These are phyloP conservation scores for Megatriorchis doriae DNA, from an alignment of 2,113 vertebrate species.

Conservation along the genomic window DNA sequence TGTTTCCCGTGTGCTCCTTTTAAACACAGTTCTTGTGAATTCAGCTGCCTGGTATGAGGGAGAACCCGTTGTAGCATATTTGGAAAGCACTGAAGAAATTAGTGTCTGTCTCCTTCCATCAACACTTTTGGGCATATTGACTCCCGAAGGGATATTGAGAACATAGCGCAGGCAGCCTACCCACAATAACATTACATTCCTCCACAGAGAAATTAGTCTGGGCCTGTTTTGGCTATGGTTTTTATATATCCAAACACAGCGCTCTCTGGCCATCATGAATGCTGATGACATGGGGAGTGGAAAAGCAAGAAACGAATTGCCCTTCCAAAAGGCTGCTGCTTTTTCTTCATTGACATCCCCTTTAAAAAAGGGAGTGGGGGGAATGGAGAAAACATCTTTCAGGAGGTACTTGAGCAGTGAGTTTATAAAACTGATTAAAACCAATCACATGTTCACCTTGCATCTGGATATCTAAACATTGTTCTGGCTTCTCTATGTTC, in stretches of 20 bases:
- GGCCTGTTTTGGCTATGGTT: neutral
- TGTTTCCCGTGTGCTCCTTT: neutral
- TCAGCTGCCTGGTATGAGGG: neutral
- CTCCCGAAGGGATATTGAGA: neutral
- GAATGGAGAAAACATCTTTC: neutral
- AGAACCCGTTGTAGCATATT: neutral
- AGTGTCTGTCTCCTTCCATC: neutral
- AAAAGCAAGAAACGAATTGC: neutral
- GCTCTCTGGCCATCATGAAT: neutral
- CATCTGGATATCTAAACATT: neutral
- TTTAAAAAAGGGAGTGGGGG: neutral
- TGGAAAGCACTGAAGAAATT: conserved; percentile 6
- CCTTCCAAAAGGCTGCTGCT: neutral
- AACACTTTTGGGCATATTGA: neutral
- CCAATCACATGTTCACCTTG: neutral
- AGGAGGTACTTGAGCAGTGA: neutral
- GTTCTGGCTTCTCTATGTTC: neutral
- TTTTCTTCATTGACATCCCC: neutral
- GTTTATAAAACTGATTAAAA: neutral
- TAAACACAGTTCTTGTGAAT: neutral
- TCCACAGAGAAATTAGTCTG: neutral
- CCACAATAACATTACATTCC: neutral
- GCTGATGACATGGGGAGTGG: neutral
- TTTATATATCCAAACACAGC: neutral
- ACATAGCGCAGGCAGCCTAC: neutral